These are phyloP conservation scores for Bufo bufo DNA, from an alignment of 2,113 vertebrate genomes.

Conservation along the genomic window DNA sequence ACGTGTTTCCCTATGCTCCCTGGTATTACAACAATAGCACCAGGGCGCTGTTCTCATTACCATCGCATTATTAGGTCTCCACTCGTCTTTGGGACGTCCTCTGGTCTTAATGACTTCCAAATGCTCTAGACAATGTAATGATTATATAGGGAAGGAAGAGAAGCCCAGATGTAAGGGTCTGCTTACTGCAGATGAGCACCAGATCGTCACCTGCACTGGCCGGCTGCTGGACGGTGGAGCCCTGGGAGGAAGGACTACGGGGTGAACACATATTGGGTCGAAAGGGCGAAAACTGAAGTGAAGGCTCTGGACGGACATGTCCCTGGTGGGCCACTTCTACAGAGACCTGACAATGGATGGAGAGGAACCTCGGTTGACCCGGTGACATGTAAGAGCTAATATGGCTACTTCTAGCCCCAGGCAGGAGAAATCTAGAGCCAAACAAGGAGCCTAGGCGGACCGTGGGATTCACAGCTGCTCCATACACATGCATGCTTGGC, in stretches of 20 bases:
- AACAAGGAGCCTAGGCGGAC: too few species aligned
- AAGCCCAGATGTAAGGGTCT: slow-evolving; percentile 3
- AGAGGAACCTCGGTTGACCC: too few species aligned
- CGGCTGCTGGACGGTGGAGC: neutral
- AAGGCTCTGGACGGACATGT: too few species aligned
- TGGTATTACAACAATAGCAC: neutral
- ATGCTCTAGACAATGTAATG: slow-evolving; percentile 41
- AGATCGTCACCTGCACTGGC: slow-evolving; percentile 9
- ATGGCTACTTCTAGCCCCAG: too few species aligned
- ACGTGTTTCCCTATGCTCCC: too few species aligned
- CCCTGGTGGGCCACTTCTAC: too few species aligned
- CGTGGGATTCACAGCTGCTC: too few species aligned
- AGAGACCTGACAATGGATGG: too few species aligned
- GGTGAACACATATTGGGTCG: neutral
- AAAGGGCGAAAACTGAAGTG: neutral
- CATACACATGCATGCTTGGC: too few species aligned
- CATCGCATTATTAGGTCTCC: neutral
- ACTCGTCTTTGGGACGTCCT: neutral
- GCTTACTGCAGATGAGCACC: neutral
- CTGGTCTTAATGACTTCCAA: slow-evolving; percentile 29
- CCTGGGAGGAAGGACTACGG: too few species aligned
- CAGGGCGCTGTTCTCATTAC: neutral
- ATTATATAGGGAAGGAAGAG: slow-evolving; percentile 20
- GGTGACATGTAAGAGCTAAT: too few species aligned
- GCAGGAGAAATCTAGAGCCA: too few species aligned